phyloP scores from a whole-genome alignment of 2,888 invertebrate genomes.

The Hypomecis atomaria region DNA sequence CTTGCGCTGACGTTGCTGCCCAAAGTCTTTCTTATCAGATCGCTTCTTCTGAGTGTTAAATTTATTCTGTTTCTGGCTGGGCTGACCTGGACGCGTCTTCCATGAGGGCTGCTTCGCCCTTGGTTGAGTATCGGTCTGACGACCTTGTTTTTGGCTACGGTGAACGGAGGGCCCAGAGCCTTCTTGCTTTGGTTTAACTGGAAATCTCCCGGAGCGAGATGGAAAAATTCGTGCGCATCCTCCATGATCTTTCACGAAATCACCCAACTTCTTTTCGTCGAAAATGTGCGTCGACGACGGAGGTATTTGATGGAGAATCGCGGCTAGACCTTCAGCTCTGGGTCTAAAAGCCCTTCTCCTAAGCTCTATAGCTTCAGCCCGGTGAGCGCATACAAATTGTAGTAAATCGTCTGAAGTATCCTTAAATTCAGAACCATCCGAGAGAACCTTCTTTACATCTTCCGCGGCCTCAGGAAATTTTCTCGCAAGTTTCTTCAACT shows the following conservation, averaged over 20 bases:
- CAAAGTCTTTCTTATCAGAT: no score
- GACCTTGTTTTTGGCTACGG: no score
- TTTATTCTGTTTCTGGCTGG: no score
- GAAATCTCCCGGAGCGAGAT: background rate
- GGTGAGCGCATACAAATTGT: background rate
- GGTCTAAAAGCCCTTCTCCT: background rate
- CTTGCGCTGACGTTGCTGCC: no score
- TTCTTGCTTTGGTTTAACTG: background rate
- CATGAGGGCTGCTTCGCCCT: no score
- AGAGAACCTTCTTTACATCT: background rate
- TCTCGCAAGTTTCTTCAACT: background rate
- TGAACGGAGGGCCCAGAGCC: no score
- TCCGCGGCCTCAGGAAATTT: conserved; percentile 1
- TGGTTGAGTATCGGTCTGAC: no score
- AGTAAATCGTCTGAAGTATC: background rate
- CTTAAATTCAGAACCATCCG: background rate
- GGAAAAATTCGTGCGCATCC: background rate
- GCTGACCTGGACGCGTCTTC: no score
- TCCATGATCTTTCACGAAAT: background rate
- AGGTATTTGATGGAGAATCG: background rate
- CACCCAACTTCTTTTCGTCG: conserved; percentile 7
- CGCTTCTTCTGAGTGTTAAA: no score
- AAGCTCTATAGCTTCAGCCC: background rate
- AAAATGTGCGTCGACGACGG: background rate
- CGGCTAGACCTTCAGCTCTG: background rate